A percentile compares a stretch with the other conserved stretches of the same genome.
Evolutionary conservation across 2,888 invertebrate genomes (phyloP).

Genomic region (Pharmacophagus antenor): DNA sequence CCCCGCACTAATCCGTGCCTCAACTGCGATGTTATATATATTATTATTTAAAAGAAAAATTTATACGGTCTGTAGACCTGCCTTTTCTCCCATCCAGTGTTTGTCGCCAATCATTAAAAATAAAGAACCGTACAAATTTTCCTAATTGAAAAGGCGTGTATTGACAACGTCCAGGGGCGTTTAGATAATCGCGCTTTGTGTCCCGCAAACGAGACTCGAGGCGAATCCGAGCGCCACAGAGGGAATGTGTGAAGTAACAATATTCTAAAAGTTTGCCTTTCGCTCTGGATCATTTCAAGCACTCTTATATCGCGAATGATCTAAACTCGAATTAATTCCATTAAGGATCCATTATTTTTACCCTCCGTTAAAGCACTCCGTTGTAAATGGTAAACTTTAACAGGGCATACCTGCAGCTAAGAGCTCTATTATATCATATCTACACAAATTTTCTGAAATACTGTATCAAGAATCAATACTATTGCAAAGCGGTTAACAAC

Average conservation of each 20-base stretch:
- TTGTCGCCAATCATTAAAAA: background rate
- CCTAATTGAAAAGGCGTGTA: conserved; percentile 93
- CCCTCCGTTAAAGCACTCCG: too few species aligned
- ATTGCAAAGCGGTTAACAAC: too few species aligned
- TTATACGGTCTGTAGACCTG: background rate
- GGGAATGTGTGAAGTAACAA: conserved; percentile 71
- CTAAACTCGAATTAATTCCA: too few species aligned
- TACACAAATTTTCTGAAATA: too few species aligned
- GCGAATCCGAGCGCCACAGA: conserved; percentile 84
- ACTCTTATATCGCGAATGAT: conserved; percentile 3
- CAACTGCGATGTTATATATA: too few species aligned
- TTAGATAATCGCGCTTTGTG: conserved; percentile 87
- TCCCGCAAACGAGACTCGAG: conserved; percentile 88
- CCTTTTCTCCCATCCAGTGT: too few species aligned
- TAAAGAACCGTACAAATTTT: conserved; percentile 58
- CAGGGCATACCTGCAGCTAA: too few species aligned
- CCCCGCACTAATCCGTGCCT: too few species aligned
- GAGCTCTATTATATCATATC: too few species aligned
- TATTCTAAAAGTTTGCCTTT: conserved; percentile 53
- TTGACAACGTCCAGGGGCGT: conserved; percentile 93
- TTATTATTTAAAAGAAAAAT: background rate
- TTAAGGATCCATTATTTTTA: too few species aligned
- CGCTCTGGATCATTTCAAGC: conserved; percentile 55
- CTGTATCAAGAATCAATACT: too few species aligned
- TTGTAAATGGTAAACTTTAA: too few species aligned